Evolutionary conservation across 2,797 vertebrate species (phyloP).

Genomic region (Crocidura indochinensis): DNA sequence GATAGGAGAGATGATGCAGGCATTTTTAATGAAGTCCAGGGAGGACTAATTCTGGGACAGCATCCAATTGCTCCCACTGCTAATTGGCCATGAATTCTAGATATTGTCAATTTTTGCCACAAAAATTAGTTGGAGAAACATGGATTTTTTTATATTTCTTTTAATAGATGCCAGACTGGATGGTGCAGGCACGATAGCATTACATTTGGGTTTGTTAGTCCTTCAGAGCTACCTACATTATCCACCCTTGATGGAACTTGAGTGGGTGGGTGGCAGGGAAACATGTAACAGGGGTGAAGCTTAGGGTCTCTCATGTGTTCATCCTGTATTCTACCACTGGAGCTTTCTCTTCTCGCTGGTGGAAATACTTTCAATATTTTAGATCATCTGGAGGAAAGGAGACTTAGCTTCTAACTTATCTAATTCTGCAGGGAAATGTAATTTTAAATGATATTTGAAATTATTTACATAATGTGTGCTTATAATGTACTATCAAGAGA

Average conservation of each 20-base stretch:
- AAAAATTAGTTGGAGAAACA: not conserved
- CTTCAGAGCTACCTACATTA: no score
- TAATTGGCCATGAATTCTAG: not conserved
- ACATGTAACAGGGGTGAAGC: no score
- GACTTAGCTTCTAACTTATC: not conserved
- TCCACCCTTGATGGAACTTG: no score
- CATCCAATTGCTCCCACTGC: not conserved
- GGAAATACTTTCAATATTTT: not conserved
- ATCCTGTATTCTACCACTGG: no score
- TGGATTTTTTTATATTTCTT: not conserved
- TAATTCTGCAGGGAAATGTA: not conserved
- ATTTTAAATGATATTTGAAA: conserved; percentile 45
- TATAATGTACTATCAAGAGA: conserved; percentile 15
- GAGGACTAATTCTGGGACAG: not conserved
- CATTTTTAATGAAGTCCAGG: not conserved
- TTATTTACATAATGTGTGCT: not conserved
- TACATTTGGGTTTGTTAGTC: no score
- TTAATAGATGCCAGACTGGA: no score
- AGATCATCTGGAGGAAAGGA: conserved; percentile 50
- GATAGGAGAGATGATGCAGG: not conserved
- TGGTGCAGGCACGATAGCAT: no score
- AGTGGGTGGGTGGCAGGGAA: no score
- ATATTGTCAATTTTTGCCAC: no score
- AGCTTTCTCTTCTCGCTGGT: no score
- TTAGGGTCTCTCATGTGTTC: no score